These are phyloP conservation scores for Podocnemis expansa DNA, from an alignment of 2,113 vertebrate genomes.

Conservation along the genomic window DNA sequence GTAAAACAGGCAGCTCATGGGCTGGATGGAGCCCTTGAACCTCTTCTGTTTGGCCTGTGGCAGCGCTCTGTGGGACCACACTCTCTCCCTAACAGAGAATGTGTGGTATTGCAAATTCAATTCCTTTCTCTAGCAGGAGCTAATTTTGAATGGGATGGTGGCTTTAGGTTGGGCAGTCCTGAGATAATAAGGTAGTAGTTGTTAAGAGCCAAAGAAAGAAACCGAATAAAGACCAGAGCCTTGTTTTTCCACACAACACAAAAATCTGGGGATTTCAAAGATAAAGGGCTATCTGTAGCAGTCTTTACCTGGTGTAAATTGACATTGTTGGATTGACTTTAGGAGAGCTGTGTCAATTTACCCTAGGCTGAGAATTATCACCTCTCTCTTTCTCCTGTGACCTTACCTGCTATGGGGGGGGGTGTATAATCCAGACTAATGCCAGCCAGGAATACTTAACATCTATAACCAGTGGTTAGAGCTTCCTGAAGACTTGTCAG, in stretches of 20 bases:
- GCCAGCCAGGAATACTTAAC: not conserved
- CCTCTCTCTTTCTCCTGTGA: not conserved
- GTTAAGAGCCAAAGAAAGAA: not conserved
- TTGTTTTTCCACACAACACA: not conserved
- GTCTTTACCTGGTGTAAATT: not conserved
- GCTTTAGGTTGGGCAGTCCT: not conserved
- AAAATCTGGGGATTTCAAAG: not conserved
- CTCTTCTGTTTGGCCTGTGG: too few relatives aligned
- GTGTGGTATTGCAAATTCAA: not conserved
- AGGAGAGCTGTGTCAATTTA: not conserved
- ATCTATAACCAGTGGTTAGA: not conserved
- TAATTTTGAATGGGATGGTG: not conserved
- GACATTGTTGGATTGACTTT: not conserved
- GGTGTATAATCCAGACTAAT: not conserved
- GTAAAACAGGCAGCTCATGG: too few relatives aligned
- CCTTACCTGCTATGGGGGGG: not conserved
- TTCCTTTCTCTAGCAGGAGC: not conserved
- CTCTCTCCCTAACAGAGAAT: not conserved
- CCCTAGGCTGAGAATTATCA: not conserved
- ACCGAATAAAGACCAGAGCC: not conserved
- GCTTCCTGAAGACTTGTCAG: not conserved
- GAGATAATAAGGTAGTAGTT: not conserved
- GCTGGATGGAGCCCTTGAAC: too few relatives aligned
- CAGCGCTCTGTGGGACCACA: too few relatives aligned
- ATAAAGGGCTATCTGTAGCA: not conserved